Evolutionary conservation across 2,797 vertebrate species (phyloP), one percentile per base, ranked within the genome.

Genomic region (Lateolabrax maculatus): DNA sequence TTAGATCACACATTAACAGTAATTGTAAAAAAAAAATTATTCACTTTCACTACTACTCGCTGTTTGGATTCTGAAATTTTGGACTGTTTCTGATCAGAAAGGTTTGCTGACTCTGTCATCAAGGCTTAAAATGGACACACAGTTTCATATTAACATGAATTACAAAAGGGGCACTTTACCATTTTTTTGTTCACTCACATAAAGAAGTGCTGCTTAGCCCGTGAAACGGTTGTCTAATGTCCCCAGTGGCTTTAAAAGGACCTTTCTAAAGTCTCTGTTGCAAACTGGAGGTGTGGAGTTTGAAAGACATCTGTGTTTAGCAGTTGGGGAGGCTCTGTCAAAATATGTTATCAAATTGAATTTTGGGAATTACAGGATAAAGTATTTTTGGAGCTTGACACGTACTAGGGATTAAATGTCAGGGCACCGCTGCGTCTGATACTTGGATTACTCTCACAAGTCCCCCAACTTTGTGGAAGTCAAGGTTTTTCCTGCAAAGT

Each of bases 401-500:
- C 48, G 55, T 53, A 64, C n/a, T 18, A 29, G 13, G 31, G 49
- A 63, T 63, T 39, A 37, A 64, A 57, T 64, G 27, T 58, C 39
- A 21, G 23, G n/a, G 4, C 12, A 52, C 27, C 23, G 49, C 16
- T 56, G 41, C 25, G 1, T 25, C 61, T 36, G 44, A 51, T 31
- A 58, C 27, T 63, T 44, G n/a, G 23, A 34, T 68, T 49, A 51
- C 18, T 37, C 39, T 56, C 55, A 43, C 19, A 29, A 29, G 23
- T 52, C 57, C 21, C 27, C 7, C 15, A 34, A 18, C 53, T 49
- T 78, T 48, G 29, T 36, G n/a, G 7, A 75, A 51, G 56, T 15
- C n/a, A n/a, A n/a, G n/a, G n/a, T n/a, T n/a, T n/a, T n/a, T n/a
- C n/a, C n/a, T n/a, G n/a, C n/a, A n/a, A n/a, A n/a, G n/a, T n/a